These are phyloP conservation scores for Pachycephus smyrnensis DNA, from an alignment of 2,888 invertebrate species.

Conservation along the genomic window DNA sequence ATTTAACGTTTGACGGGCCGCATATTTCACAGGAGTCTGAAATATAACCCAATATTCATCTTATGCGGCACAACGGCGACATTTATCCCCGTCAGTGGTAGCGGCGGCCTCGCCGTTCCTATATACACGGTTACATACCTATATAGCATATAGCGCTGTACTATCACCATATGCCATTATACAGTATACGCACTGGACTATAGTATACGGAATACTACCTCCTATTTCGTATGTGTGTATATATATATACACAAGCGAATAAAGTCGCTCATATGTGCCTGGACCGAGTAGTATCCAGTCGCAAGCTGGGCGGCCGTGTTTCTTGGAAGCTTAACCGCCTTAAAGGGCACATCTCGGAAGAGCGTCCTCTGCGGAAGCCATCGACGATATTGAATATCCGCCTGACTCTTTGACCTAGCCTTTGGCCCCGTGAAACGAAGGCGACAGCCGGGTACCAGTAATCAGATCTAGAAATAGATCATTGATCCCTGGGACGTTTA, in stretches of 20 bases:
- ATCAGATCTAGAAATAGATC: not conserved
- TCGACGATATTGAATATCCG: conserved; percentile 55
- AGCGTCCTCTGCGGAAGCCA: conserved; percentile 17
- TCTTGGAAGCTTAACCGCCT: conserved; percentile 41
- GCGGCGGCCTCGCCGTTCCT: not conserved
- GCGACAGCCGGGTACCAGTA: not conserved
- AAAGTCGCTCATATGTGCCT: not conserved
- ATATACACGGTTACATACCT: not conserved
- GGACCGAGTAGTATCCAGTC: not conserved
- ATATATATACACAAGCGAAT: not conserved
- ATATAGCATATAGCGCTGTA: not conserved
- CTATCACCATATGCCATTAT: not conserved
- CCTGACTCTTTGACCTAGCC: conserved; percentile 24
- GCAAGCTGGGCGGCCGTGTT: conserved; percentile 32
- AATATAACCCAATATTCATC: conserved; percentile 48
- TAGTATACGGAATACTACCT: not conserved
- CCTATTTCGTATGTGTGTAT: not conserved
- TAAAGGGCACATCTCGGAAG: conserved; percentile 39
- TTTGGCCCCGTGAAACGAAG: not conserved
- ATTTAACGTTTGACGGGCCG: conserved; percentile 29
- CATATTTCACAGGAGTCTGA: conserved; percentile 37
- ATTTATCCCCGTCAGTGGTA: conserved; percentile 38
- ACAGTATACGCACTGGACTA: not conserved
- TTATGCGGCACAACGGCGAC: conserved; percentile 37
- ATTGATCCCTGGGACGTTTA: not conserved